Percentiles rank a stretch among this genome's conserved stretches.
These are phyloP conservation scores for Odontamblyopus lacepedii DNA, from an alignment of 2,797 vertebrate genomes.

Conservation along the genomic window DNA sequence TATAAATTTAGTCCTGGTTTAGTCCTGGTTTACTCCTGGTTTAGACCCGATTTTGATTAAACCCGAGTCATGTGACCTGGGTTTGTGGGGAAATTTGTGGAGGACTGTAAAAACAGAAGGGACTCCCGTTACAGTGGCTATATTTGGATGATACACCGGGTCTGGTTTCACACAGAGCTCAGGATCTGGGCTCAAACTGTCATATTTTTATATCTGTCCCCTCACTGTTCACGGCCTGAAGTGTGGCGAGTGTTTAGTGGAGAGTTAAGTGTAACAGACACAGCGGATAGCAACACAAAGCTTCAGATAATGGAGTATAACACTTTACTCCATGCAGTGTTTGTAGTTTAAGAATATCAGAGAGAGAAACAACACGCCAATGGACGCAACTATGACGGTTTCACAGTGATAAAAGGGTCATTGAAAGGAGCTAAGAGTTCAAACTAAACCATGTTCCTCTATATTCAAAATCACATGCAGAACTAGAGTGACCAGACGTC, in stretches of 20 bases:
- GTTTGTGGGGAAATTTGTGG: background rate
- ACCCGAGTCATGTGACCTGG: background rate
- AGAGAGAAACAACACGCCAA: no score
- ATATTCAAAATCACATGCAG: background rate
- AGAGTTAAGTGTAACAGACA: background rate
- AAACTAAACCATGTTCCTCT: background rate
- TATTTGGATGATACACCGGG: background rate
- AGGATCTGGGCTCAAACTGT: background rate
- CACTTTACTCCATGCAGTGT: no score
- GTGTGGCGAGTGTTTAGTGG: background rate
- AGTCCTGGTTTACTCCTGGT: background rate
- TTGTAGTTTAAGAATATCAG: no score
- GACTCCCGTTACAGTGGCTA: background rate
- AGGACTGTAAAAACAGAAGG: background rate
- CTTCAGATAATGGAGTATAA: background rate
- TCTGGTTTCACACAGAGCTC: slow-evolving; percentile 1
- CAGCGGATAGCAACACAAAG: background rate
- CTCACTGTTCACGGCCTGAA: background rate
- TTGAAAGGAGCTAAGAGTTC: no score
- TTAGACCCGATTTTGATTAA: background rate
- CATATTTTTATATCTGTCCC: background rate
- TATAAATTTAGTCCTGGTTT: background rate
- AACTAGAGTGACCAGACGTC: background rate
- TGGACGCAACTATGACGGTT: background rate
- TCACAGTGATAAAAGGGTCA: background rate